A percentile compares a stretch with the other conserved stretches of the same genome.
Conservation (phyloP, 2,888 invertebrate species). For the Clunio marinus region DNA sequence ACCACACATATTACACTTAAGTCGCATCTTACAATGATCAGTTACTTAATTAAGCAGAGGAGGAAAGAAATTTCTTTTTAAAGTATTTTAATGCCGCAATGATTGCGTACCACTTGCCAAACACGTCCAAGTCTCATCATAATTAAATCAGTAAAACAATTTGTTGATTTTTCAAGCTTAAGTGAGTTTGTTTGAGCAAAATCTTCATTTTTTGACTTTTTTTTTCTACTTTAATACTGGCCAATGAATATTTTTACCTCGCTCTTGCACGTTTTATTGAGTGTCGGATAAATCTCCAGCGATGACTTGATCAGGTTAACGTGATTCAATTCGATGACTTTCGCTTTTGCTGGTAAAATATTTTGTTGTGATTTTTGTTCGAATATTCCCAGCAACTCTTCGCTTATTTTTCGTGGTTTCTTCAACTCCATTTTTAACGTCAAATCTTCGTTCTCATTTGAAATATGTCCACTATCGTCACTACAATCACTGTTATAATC, state of each 20-base stretch:
- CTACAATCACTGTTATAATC: slow-evolving; percentile 67
- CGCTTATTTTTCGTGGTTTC: slow-evolving; percentile 31
- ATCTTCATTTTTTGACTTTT: not conserved
- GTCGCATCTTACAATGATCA: no score
- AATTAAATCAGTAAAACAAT: not conserved
- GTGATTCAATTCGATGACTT: slow-evolving; percentile 47
- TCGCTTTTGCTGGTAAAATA: not conserved
- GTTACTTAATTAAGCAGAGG: no score
- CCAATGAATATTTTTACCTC: slow-evolving; percentile 51
- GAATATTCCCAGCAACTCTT: slow-evolving; percentile 31
- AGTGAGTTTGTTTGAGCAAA: no score
- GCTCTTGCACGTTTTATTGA: slow-evolving; percentile 51
- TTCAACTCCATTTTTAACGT: slow-evolving; percentile 28
- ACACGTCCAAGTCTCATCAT: not conserved
- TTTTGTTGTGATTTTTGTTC: slow-evolving; percentile 25
- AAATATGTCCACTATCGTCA: slow-evolving; percentile 78
- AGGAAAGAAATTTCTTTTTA: no score
- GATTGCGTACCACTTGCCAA: no score
- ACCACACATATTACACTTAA: no score
- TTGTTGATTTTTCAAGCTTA: not conserved
- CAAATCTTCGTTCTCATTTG: slow-evolving; percentile 61
- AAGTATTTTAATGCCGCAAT: no score
- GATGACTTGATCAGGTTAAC: slow-evolving; percentile 48
- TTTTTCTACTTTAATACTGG: slow-evolving; percentile 4
- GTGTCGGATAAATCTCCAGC: slow-evolving; percentile 50